Conservation (phyloP, 2,797 vertebrate genomes). For the Gambusia yucatana region DNA sequence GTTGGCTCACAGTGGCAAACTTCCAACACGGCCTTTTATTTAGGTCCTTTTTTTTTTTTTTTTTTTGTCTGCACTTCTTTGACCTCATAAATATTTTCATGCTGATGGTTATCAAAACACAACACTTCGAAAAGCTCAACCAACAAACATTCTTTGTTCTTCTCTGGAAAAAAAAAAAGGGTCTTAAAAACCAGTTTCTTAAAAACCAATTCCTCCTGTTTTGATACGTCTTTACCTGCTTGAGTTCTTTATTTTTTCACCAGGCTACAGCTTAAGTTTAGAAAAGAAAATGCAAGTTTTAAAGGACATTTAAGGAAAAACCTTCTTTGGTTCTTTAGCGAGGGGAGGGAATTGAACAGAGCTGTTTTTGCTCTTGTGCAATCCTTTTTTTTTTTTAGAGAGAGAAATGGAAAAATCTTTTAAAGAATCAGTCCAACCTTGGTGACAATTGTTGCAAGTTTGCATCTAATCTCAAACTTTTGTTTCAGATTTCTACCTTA, state of each 20-base stretch:
- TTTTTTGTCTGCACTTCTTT: conserved; percentile 52
- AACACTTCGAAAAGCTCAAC: conserved; percentile 69
- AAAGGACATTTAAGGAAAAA: conserved; percentile 39
- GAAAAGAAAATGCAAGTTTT: conserved; percentile 49
- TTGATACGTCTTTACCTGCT: conserved; percentile 7
- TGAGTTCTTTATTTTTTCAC: conserved; percentile 11
- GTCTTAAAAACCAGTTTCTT: background rate
- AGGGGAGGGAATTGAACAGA: too few relatives aligned
- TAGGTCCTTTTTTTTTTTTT: conserved; percentile 17
- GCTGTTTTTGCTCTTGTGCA: too few relatives aligned
- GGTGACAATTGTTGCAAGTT: too few relatives aligned
- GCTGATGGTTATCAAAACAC: conserved; percentile 78
- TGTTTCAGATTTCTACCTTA: too few relatives aligned
- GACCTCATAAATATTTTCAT: conserved; percentile 78
- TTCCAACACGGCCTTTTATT: conserved; percentile 62
- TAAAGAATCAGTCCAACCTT: too few relatives aligned
- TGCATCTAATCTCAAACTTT: too few relatives aligned
- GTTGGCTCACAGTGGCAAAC: conserved; percentile 47
- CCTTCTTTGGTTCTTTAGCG: conserved; percentile 55
- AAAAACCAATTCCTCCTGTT: conserved; percentile 6
- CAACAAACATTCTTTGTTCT: conserved; percentile 74
- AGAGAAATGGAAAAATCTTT: too few relatives aligned
- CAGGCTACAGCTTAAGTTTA: conserved; percentile 52
- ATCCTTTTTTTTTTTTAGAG: too few relatives aligned
- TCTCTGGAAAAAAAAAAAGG: conserved; percentile 11